A percentile compares a stretch with the other conserved stretches of the same genome.
These are phyloP conservation scores for Tyria jacobaeae DNA, from an alignment of 2,888 invertebrate genomes.

Conservation along the genomic window DNA sequence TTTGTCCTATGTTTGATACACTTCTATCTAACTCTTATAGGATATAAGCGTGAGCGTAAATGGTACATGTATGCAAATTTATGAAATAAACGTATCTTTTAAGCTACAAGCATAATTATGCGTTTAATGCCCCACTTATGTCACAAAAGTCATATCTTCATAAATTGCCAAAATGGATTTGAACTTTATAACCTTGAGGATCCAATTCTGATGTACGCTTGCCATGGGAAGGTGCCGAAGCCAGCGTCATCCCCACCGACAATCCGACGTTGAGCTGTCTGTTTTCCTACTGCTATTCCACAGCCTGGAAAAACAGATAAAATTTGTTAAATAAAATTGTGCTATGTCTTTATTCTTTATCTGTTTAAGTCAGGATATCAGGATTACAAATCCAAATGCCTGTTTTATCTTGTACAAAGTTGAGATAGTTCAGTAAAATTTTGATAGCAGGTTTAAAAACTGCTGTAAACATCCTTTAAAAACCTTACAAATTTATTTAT, in stretches of 20 bases:
- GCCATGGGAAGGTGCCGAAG: slow-evolving; percentile 98
- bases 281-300: slow-evolving; percentile 94
- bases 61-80: no score
- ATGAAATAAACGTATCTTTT: slow-evolving; percentile 1
- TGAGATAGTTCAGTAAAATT: no score
- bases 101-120: background rate
- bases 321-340: background rate
- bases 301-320: slow-evolving; percentile 89
- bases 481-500: no score
- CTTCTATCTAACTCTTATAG: no score
- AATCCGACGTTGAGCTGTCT: slow-evolving; percentile 95
- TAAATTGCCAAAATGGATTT: slow-evolving; percentile 8
- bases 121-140: slow-evolving; percentile 5
- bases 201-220: slow-evolving; percentile 97
- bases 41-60: no score
- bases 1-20: no score
- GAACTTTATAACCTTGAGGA: slow-evolving; percentile 90
- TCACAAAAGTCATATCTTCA: background rate
- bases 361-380: no score
- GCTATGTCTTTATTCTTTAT: background rate
- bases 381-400: no score
- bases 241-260: slow-evolving; percentile 98
- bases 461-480: no score
- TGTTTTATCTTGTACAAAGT: no score
- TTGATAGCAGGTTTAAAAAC: no score